Percentiles rank a stretch among this genome's conserved stretches.
Conservation (phyloP, 1,140 invertebrate genomes). For the Drosophila sulfurigaster region DNA sequence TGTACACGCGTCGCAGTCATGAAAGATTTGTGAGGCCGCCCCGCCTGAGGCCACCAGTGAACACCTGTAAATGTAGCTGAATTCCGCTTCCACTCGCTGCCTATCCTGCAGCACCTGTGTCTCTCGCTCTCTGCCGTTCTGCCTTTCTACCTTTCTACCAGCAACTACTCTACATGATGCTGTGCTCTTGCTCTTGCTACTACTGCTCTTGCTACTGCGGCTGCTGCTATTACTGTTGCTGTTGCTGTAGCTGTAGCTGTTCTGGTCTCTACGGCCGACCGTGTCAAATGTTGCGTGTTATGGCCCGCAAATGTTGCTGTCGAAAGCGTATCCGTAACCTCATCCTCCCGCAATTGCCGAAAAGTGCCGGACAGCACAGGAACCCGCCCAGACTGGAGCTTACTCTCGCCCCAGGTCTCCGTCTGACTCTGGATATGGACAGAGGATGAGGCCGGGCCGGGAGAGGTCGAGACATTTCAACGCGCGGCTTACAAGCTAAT, state of each 20-base stretch:
- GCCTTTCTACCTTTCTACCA: constrained; percentile 6
- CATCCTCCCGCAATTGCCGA: constrained; percentile 27
- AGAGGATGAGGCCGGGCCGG: neutral
- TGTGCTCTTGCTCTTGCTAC: constrained; percentile 12
- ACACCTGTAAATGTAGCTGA: constrained; percentile 61
- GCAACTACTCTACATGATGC: constrained; percentile 18
- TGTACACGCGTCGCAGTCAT: constrained; percentile 75
- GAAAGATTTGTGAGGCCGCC: constrained; percentile 68
- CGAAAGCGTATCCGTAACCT: constrained; percentile 70
- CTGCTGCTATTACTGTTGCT: constrained; percentile 26
- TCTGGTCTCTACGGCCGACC: constrained; percentile 46
- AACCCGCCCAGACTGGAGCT: constrained; percentile 17
- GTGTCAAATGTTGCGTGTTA: constrained; percentile 82
- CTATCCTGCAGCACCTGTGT: neutral
- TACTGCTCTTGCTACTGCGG: constrained; percentile 12
- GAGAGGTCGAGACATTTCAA: constrained; percentile 56
- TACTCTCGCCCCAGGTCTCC: neutral
- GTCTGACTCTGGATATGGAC: too few relatives aligned
- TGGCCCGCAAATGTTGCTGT: constrained; percentile 78
- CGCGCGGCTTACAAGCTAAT: constrained; percentile 75
- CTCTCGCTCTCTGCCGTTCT: neutral
- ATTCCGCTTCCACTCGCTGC: neutral
- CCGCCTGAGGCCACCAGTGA: constrained; percentile 22
- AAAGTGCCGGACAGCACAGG: constrained; percentile 30
- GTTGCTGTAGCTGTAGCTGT: constrained; percentile 18